Evolutionary conservation across 2,113 vertebrate species (phyloP), one percentile per base, ranked within the genome.

Genomic region (Formicarius rufipectus): DNA sequence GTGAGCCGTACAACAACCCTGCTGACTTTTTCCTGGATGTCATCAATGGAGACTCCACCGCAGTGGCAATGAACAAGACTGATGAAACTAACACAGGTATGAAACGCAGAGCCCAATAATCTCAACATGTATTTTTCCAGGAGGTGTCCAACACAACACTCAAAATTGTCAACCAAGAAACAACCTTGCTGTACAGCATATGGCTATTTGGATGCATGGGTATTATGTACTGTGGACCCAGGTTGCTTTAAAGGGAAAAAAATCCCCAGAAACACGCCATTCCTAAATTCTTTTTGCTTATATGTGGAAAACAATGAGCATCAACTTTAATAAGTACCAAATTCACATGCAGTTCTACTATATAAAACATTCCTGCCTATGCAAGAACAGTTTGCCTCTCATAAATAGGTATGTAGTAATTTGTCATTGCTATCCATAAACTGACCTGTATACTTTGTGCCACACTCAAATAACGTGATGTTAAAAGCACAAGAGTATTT

Each of bases 11-110:
- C 96, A 99, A 99, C 97, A 99, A 99, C 89, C 99, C 99, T 1
- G 99, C 99, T 0, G 99, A 99, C 96, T 99, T 99, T 76, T 99
- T 99, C 95, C 97, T 99, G 91, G 99, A 99, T 5, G 33, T 99
- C 85, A 99, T 99, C 73, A 99, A 99, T 5, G 99, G 99, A 87
- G 99, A 99, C 89, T 98, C 98, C 2, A 98, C 98, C 0, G 98
- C 98, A 0, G 96, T 98, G 35, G 13, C 91, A 6, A 49, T 97
- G 75, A 98, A 35, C 84, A 98, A 82, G 63, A 5, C 21, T 0
- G 59, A 94, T 2, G 67, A 53, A 35, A 74, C 37, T 3, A 67
- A 84, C n/a, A 27, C 86, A 97, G 98, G 99, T 99, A 93, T 5
- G 77, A 44, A 67, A 47, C 17, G 17, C 37, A 31, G 53, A 77